Evolutionary conservation across 1,140 invertebrate genomes (phyloP), one percentile per base, ranked within the genome.

Genomic region (Ceratosolen solmsi): DNA sequence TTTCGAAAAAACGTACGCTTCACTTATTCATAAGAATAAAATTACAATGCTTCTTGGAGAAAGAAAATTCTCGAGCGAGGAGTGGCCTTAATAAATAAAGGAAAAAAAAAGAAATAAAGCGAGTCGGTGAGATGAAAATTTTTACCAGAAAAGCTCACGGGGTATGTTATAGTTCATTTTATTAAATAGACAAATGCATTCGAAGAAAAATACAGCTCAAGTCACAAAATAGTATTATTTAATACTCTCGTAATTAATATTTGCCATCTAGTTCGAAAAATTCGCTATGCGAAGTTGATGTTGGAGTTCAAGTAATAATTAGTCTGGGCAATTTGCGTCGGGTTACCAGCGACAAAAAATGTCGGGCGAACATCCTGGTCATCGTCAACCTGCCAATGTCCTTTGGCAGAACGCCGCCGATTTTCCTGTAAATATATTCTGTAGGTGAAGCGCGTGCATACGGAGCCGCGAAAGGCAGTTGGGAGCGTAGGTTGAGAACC

Each of bases 401-500:
- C 25, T 17, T 20, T 3, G 11, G 7, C 13, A 7, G 27, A 68
- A 2, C 36, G 36, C 65, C 22, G 36, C 65, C 22, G 36, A 68
- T 68, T 68, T 41, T 33, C 70, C 11, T 38, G 33, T 68, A 38
- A 68, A 68, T 68, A n/a, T n/a, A 68, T 68, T 68, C 71, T 58
- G 74, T 49, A 33, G 54, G 82, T 76, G 58, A 63, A 70, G 79
- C 27, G 56, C n/a, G 63, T 27, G 27, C 15, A 74, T 15, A 25
- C 36, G 5, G 8, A n/a, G 41, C 58, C 22, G 74, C 8, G 25
- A n/a, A n/a, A 36, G 20, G 11, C 41, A 68, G 60, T 56, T 7
- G 11, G n/a, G 2, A 41, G 75, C 54, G 46, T 51, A 87, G 87
- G 90, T 91, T 92, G 91, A 91, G 91, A 89, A 89, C 89, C 91